Percentiles rank a stretch among this genome's conserved stretches.
phyloP scores from a whole-genome alignment of 2,113 vertebrate species.

The Corythoichthys haematopterus region DNA sequence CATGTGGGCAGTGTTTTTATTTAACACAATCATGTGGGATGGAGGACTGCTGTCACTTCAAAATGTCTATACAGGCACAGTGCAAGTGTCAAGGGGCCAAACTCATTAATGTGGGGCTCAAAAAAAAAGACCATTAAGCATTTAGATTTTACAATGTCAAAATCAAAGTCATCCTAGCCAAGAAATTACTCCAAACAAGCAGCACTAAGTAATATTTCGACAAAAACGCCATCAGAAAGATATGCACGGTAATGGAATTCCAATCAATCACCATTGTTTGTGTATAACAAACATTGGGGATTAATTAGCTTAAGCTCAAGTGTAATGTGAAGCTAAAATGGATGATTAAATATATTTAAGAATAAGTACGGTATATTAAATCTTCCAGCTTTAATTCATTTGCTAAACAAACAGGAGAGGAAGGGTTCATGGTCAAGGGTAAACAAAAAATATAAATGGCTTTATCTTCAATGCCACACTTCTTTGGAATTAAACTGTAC shows the following conservation, averaged over 20 bases:
- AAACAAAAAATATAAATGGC: constrained; percentile 33
- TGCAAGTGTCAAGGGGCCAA: not conserved
- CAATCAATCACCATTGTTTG: constrained; percentile 44
- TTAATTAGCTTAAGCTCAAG: constrained; percentile 67
- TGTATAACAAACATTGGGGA: constrained; percentile 60
- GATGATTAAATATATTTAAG: constrained; percentile 67
- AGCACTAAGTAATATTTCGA: constrained; percentile 32
- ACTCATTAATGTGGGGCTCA: not conserved
- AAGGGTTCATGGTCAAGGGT: constrained; percentile 59
- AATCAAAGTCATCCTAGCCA: constrained; percentile 29
- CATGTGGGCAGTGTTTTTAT: constrained; percentile 61
- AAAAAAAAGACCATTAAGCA: not conserved
- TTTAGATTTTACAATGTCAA: not conserved
- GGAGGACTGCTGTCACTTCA: constrained; percentile 55
- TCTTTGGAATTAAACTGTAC: constrained; percentile 55
- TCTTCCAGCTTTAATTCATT: constrained; percentile 64
- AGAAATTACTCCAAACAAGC: constrained; percentile 15
- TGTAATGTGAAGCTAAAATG: constrained; percentile 68
- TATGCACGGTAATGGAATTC: constrained; percentile 43
- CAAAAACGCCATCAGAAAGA: constrained; percentile 26
- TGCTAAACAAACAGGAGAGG: constrained; percentile 66
- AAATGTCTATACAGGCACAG: constrained; percentile 29
- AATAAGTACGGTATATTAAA: constrained; percentile 45
- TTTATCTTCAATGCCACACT: constrained; percentile 53
- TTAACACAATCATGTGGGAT: constrained; percentile 62